These are phyloP conservation scores for Pentalonia nigronervosa DNA, from an alignment of 1,140 invertebrate species.

Conservation along the genomic window DNA sequence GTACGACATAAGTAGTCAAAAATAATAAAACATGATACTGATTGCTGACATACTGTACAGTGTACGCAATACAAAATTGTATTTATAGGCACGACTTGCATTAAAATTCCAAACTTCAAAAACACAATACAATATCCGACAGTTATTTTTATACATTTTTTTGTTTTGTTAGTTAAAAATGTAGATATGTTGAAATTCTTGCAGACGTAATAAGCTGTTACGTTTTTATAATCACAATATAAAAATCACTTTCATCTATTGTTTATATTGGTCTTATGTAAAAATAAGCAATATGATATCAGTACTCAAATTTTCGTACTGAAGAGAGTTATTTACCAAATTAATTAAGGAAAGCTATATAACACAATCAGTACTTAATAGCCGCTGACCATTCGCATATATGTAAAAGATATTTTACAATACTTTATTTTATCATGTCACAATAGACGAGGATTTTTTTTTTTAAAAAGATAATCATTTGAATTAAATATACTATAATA, in stretches of 20 bases:
- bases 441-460: too few species aligned
- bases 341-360: too few species aligned
- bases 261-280: too few species aligned
- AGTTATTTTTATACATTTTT: not conserved
- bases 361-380: too few species aligned
- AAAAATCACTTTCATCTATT: not conserved
- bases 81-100: not conserved
- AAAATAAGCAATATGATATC: not conserved
- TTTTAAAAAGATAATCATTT: not conserved
- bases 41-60: too few species aligned
- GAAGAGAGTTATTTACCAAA: too few species aligned
- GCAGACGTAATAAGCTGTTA: not conserved
- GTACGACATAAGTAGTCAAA: not conserved
- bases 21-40: not conserved
- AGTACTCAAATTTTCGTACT: not conserved
- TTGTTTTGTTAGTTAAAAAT: not conserved
- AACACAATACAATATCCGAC: not conserved
- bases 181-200: not conserved
- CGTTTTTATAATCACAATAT: not conserved
- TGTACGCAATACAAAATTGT: not conserved
- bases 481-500: not conserved
- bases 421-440: too few species aligned
- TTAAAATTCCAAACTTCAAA: not conserved
- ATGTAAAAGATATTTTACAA: too few species aligned
- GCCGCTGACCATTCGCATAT: too few species aligned